These are phyloP conservation scores for Metacarcinus magister DNA, from an alignment of 2,888 invertebrate genomes.

Conservation along the genomic window DNA sequence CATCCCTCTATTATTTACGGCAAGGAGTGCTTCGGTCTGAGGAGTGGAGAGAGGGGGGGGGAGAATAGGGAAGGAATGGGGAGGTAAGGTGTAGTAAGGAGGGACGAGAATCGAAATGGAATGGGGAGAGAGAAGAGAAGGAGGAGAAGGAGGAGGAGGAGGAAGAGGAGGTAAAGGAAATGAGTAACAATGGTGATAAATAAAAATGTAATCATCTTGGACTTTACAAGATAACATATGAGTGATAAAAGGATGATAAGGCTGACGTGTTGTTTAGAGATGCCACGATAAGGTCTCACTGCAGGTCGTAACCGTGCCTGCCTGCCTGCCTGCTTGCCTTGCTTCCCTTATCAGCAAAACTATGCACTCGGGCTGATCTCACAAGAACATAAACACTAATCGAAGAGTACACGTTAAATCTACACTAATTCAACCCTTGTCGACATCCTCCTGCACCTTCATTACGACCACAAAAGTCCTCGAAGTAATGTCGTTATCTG, in stretches of 20 bases:
- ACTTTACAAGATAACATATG: not conserved
- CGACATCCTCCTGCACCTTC: not conserved
- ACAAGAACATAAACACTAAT: not conserved
- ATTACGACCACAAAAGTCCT: not conserved
- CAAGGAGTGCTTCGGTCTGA: not conserved
- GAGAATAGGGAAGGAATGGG: not conserved
- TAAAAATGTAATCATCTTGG: not conserved
- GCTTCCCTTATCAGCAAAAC: not conserved
- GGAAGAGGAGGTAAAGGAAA: not conserved
- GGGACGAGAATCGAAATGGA: too few relatives aligned
- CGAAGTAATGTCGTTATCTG: not conserved
- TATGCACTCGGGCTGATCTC: not conserved
- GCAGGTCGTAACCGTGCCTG: not conserved
- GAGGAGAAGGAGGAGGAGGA: not conserved
- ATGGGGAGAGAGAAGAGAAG: not conserved
- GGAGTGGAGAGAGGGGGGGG: not conserved
- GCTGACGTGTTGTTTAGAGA: conserved; percentile 6
- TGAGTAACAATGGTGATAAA: not conserved
- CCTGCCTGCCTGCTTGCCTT: not conserved
- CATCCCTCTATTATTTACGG: not conserved
- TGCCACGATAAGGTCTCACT: not conserved
- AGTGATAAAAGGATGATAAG: not conserved
- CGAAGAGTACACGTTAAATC: not conserved
- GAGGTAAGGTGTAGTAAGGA: not conserved
- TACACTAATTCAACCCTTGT: not conserved